Conservation (phyloP, 1,140 invertebrate genomes). For the Psix sp. region DNA sequence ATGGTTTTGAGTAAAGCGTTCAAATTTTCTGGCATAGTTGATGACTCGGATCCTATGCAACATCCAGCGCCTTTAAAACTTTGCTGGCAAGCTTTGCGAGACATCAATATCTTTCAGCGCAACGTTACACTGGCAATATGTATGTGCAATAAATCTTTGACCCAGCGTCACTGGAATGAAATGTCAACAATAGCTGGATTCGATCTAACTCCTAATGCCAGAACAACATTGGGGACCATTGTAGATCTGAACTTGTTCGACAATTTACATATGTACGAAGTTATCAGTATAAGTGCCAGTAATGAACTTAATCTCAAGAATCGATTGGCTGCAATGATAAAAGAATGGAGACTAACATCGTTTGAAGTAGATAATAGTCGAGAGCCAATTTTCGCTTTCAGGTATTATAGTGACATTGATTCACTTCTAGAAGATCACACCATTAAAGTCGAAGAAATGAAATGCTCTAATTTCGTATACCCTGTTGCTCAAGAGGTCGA, state of each 20-base stretch:
- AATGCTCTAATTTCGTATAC: slow-evolving; percentile 83
- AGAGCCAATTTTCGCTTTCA: slow-evolving; percentile 77
- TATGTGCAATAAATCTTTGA: slow-evolving; percentile 83
- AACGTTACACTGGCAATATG: slow-evolving; percentile 81
- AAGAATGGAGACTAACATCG: slow-evolving; percentile 80
- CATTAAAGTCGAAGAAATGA: slow-evolving; percentile 82
- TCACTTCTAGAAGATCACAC: slow-evolving; percentile 82
- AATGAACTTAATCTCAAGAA: slow-evolving; percentile 82
- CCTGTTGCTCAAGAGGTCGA: slow-evolving; percentile 79
- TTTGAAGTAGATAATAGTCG: slow-evolving; percentile 76
- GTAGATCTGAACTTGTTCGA: slow-evolving; percentile 80
- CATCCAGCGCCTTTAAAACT: slow-evolving; percentile 80
- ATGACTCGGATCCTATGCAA: slow-evolving; percentile 79
- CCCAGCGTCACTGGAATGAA: slow-evolving; percentile 83
- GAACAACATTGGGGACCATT: slow-evolving; percentile 80
- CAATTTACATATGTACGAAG: slow-evolving; percentile 80
- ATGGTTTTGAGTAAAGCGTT: slow-evolving; percentile 71
- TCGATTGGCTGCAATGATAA: slow-evolving; percentile 80
- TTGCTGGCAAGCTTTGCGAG: slow-evolving; percentile 76
- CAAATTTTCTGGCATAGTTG: slow-evolving; percentile 75
- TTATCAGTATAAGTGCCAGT: slow-evolving; percentile 82
- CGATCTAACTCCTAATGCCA: slow-evolving; percentile 82
- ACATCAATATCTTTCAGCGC: slow-evolving; percentile 80
- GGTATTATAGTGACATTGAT: slow-evolving; percentile 80
- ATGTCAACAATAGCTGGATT: slow-evolving; percentile 82